Percentiles rank a stretch among this genome's conserved stretches.
Evolutionary conservation across 2,888 invertebrate species (phyloP).

Genomic region (Parasteatoda lunata): DNA sequence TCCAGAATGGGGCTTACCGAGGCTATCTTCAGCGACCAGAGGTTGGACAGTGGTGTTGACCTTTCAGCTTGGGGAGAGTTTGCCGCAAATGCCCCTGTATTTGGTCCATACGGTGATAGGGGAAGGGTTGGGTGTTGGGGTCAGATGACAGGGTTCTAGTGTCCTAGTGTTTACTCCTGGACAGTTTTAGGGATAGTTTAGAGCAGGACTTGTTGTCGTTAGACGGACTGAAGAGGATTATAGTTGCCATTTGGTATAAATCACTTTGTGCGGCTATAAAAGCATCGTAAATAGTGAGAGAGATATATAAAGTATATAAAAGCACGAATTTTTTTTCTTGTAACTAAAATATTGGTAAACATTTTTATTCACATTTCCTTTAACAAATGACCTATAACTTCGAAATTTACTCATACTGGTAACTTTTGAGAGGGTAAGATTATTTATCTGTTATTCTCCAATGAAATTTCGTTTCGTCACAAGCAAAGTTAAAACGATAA

Average conservation of each 20-base stretch:
- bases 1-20: constrained; percentile 38
- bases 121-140: neutral
- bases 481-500: too few relatives aligned
- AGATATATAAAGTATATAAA: too few relatives aligned
- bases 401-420: too few relatives aligned
- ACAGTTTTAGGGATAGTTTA: constrained; percentile 5
- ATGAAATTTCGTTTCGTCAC: too few relatives aligned
- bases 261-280: neutral
- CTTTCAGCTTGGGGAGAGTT: constrained; percentile 21
- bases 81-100: neutral
- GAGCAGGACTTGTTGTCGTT: neutral
- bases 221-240: neutral
- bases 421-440: too few relatives aligned
- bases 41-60: constrained; percentile 41
- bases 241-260: constrained; percentile 1
- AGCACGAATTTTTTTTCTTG: too few relatives aligned
- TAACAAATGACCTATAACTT: too few relatives aligned
- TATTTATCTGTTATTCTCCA: too few relatives aligned
- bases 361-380: too few relatives aligned
- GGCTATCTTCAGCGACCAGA: constrained; percentile 55
- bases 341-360: too few relatives aligned
- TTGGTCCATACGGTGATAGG: neutral
- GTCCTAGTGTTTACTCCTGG: neutral
- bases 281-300: too few relatives aligned
- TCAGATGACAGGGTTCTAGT: neutral